Conservation (phyloP, 1,140 invertebrate genomes). For the silkworm (Bombyx mori) region ASM3026992v2 NC_085128.1:5996501-5997000, state of each 20-base stretch:
- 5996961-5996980: constrained; percentile 7
- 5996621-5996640: too few species aligned
- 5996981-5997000: not conserved
- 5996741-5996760: constrained; percentile 25
- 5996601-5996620: too few species aligned
- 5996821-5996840: constrained; percentile 53
- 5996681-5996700: too few species aligned
- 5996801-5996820: constrained; percentile 39
- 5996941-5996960: constrained; percentile 1
- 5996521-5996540: constrained; percentile 10
- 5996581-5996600: too few species aligned
- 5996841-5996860: constrained; percentile 33
- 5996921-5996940: constrained; percentile 36
- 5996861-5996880: constrained; percentile 39
- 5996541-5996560: too few species aligned
- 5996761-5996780: too few species aligned
- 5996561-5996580: too few species aligned
- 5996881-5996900: constrained; percentile 34
- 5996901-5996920: constrained; percentile 36
- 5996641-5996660: too few species aligned
- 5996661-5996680: too few species aligned
- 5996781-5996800: constrained; percentile 4
- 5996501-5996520: constrained; percentile 42
- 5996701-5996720: constrained; percentile 22
- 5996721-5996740: constrained; percentile 22